Evolutionary conservation across 53 echinoderm and acorn worm species (phyloP), one percentile per base, ranked within the genome.

Genomic region (Paelopatides confundens): DNA sequence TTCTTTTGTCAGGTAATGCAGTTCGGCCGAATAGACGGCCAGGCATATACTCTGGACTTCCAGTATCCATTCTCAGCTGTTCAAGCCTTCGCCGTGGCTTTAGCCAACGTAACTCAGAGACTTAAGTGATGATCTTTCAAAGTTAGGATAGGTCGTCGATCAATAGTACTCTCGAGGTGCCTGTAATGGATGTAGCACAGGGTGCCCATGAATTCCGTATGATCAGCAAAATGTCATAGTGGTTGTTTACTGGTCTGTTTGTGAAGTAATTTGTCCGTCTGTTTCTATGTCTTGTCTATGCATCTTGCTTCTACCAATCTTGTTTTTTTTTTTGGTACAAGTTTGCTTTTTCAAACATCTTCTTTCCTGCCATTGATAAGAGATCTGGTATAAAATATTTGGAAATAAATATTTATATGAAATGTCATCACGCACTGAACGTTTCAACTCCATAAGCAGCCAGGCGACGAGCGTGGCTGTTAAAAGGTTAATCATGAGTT

Each of bases 11-110:
- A 99, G 99, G 99, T 99, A 87, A 94, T 99, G 95, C 99, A 99
- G 93, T 99, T 99, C 89, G 99, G 99, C 18, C 89, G 96, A 40
- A 99, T 99, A 8, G 99, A 99, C 82, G 99, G 99, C 62, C 93
- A 95, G 34, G 99, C 99, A 23, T 99, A 99, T 81, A 99, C 99
- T 21, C 83, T 99, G 54, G 99, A 99, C 91, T 99, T 99, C 93
- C 99, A 99, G 91, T 96, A 96, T 38, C 99, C 99, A 17, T 99
- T 99, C 77, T 95, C 99, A 0, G 94, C 99, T 47, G 90, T 99
- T 67, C 99, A 99, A 81, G 99, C 99, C 13, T 99, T 99, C 62
- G 96, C 99, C 15, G 96, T 99, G 15, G 99, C 99, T 63, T 91
- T 99, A 31, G 99, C 99, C 33, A 99, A 99, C 28, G 96, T 99